Conservation (phyloP, 2,113 vertebrate genomes). For the Argyrosomus japonicus region DNA sequence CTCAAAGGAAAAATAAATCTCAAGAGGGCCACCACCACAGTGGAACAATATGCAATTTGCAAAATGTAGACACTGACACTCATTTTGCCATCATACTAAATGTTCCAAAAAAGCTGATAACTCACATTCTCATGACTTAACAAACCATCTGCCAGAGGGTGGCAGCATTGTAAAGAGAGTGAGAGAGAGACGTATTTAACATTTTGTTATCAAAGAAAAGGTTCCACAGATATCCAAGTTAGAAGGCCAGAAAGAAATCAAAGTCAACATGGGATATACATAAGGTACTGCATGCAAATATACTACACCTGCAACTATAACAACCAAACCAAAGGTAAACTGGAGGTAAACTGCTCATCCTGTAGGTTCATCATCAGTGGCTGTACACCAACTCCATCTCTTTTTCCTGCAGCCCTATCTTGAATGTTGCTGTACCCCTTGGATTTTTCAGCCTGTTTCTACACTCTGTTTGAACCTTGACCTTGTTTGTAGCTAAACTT, state of each 20-base stretch:
- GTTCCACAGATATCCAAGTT: not conserved
- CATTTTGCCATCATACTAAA: too few relatives aligned
- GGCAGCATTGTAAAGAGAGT: conserved; percentile 32
- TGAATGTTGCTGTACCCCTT: not conserved
- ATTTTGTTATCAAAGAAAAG: not conserved
- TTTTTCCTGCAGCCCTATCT: too few relatives aligned
- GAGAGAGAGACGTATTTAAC: not conserved
- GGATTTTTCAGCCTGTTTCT: not conserved
- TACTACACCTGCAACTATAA: not conserved
- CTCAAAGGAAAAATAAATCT: not conserved
- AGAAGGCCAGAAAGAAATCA: not conserved
- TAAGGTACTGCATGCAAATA: too few relatives aligned
- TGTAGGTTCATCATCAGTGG: too few relatives aligned
- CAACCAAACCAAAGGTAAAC: not conserved
- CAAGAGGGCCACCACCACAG: not conserved
- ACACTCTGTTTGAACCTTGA: not conserved
- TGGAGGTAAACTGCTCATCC: too few relatives aligned
- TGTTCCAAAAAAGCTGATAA: too few relatives aligned
- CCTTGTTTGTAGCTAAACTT: not conserved
- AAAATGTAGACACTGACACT: too few relatives aligned
- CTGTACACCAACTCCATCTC: too few relatives aligned
- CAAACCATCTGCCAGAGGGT: conserved; percentile 12
- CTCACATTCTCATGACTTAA: not conserved
- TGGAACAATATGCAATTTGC: too few relatives aligned
- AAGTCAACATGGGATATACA: not conserved